These are phyloP conservation scores for Chymomyza fuscimana DNA, from an alignment of 2,888 invertebrate genomes.

Conservation along the genomic window DNA sequence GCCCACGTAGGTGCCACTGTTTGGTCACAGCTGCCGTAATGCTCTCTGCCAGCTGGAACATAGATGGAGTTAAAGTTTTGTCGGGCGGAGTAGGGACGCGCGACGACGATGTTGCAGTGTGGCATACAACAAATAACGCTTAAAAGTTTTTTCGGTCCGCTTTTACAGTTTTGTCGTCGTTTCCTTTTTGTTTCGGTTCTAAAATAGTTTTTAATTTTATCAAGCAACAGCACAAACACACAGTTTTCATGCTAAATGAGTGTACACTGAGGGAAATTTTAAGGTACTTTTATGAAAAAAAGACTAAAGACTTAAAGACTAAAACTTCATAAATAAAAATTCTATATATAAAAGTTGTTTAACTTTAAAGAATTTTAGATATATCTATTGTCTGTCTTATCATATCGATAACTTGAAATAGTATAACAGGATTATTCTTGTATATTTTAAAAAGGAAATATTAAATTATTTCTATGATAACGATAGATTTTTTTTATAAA, in stretches of 20 bases:
- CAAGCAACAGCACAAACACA: slow-evolving; percentile 45
- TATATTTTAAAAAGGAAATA: no score
- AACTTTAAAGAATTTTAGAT: no score
- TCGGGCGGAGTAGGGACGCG: no score
- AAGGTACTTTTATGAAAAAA: not conserved
- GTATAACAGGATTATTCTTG: no score
- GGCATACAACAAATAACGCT: slow-evolving; percentile 41
- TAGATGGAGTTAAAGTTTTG: not conserved
- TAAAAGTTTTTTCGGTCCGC: slow-evolving; percentile 39
- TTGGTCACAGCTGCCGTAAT: slow-evolving; percentile 46
- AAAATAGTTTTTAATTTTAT: slow-evolving; percentile 74
- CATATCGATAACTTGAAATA: no score
- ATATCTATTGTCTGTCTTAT: no score
- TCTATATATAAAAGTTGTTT: no score
- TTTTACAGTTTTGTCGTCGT: slow-evolving; percentile 13
- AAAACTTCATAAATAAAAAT: no score
- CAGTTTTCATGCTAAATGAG: slow-evolving; percentile 61
- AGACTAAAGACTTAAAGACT: no score
- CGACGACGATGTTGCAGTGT: not conserved
- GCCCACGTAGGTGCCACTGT: slow-evolving; percentile 15
- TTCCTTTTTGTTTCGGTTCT: slow-evolving; percentile 44
- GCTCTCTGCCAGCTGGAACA: not conserved
- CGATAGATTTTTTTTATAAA: no score
- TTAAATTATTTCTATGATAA: no score
- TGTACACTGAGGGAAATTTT: slow-evolving; percentile 51